Conservation (phyloP, 2,888 invertebrate genomes). For the Drosophila barbarae region DNA sequence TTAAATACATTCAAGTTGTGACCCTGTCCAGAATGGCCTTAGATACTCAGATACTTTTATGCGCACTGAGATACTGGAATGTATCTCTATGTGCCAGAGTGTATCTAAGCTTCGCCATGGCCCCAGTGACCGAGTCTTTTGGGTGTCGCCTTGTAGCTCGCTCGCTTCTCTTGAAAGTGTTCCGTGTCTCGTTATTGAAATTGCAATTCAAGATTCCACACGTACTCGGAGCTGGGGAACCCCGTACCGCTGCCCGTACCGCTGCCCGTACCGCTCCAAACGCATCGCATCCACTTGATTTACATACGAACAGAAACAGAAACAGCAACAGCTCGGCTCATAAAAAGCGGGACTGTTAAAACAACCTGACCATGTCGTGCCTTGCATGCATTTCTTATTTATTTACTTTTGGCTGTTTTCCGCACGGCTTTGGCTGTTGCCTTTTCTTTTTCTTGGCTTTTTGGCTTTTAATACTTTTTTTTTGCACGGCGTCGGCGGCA, state of each 20-base stretch:
- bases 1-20: too few species aligned
- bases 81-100: background rate
- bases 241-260: background rate
- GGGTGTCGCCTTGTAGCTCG: constrained; percentile 49
- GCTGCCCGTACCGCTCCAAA: constrained; percentile 13
- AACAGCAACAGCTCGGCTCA: constrained; percentile 38
- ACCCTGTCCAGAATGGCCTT: background rate
- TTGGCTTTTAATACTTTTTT: constrained; percentile 19
- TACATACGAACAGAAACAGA: constrained; percentile 49
- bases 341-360: constrained; percentile 61
- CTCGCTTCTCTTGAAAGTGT: constrained; percentile 59
- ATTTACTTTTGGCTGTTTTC: constrained; percentile 16
- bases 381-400: constrained; percentile 42
- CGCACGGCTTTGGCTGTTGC: constrained; percentile 9
- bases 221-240: constrained; percentile 51
- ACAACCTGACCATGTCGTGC: constrained; percentile 71
- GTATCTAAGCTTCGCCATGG: constrained; percentile 24
- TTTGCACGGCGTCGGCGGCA: constrained; percentile 39
- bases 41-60: background rate
- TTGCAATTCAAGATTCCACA: constrained; percentile 73
- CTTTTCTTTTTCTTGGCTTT: constrained; percentile 14
- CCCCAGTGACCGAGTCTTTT: constrained; percentile 21
- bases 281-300: constrained; percentile 66
- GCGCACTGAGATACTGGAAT: background rate
- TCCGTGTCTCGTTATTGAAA: constrained; percentile 72